These are phyloP conservation scores for Frankliniella fusca DNA, from an alignment of 2,888 invertebrate species.

Conservation along the genomic window DNA sequence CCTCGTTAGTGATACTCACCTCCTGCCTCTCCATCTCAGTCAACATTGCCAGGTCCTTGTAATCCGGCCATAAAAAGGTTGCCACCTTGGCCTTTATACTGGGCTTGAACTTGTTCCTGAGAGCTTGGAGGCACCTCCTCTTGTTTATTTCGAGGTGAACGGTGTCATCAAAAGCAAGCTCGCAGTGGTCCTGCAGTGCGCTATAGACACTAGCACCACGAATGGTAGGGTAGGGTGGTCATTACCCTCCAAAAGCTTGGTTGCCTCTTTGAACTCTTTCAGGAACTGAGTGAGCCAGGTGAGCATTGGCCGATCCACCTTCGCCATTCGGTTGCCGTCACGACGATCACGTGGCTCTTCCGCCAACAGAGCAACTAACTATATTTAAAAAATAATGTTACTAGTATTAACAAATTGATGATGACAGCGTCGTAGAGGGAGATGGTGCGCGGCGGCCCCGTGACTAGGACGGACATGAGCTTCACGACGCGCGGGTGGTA, in stretches of 20 bases:
- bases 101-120: neutral
- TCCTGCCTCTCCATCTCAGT: neutral
- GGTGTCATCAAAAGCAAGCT: neutral
- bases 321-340: neutral
- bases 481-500: too few relatives aligned
- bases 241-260: neutral
- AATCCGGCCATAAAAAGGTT: neutral
- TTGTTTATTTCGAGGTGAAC: neutral
- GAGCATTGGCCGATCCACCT: neutral
- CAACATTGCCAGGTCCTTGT: neutral
- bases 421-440: too few relatives aligned
- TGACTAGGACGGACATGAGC: too few relatives aligned
- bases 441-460: too few relatives aligned
- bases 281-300: neutral
- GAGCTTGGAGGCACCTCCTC: neutral
- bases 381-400: neutral
- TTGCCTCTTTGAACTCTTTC: neutral
- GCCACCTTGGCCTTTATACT: neutral
- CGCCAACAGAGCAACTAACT: neutral
- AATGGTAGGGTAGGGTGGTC: neutral
- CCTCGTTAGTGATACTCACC: neutral
- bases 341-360: neutral
- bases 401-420: neutral
- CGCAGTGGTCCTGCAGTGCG: neutral
- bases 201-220: neutral